Conservation (phyloP, 2,113 vertebrate species). For the Vicugna pacos region DNA sequence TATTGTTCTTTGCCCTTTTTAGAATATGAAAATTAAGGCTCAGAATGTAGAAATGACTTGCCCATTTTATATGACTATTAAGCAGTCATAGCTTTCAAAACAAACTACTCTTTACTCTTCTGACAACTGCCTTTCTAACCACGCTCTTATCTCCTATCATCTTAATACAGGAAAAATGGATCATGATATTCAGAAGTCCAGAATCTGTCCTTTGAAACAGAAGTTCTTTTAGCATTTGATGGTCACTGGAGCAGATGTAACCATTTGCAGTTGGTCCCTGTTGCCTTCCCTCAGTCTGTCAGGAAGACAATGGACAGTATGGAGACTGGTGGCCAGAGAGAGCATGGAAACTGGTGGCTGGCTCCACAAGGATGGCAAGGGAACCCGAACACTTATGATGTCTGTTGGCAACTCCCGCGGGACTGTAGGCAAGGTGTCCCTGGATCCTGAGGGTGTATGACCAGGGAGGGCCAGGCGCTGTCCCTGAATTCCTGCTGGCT, state of each 20-base stretch:
- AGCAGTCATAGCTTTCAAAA: not conserved
- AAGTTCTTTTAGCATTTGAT: not conserved
- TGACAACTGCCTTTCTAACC: not conserved
- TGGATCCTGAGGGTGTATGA: not conserved
- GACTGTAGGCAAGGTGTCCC: not conserved
- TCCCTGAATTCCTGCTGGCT: not conserved
- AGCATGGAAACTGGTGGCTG: too few species aligned
- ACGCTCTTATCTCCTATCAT: not conserved
- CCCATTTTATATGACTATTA: not conserved
- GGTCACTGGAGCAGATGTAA: not conserved
- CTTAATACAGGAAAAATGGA: not conserved
- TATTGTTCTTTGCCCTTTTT: not conserved
- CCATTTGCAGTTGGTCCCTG: not conserved
- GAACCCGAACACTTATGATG: not conserved
- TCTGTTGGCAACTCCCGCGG: not conserved
- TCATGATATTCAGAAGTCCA: not conserved
- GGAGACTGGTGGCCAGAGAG: not conserved
- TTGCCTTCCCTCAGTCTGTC: not conserved
- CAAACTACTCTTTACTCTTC: not conserved
- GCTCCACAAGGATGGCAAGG: not conserved
- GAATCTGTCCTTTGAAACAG: not conserved
- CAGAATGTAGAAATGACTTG: not conserved
- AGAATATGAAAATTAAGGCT: not conserved
- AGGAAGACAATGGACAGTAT: not conserved
- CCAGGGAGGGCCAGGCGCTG: not conserved